These are phyloP conservation scores for Amblyopsis rosae DNA, from an alignment of 2,113 vertebrate genomes.

Conservation along the genomic window DNA sequence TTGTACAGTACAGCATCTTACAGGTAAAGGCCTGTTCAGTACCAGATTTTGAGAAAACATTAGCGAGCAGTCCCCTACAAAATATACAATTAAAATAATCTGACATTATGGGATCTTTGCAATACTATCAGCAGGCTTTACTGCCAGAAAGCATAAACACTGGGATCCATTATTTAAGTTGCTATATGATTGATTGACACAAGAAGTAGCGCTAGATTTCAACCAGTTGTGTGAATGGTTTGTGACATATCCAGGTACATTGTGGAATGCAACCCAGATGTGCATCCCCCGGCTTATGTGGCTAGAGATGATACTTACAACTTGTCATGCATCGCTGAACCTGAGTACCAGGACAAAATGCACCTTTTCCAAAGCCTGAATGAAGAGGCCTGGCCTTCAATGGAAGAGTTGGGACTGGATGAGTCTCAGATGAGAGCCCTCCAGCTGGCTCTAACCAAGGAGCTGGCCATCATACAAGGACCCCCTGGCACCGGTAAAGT, in stretches of 20 bases:
- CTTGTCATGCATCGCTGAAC: conserved; percentile 67
- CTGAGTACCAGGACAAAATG: conserved; percentile 17
- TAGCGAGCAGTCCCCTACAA: neutral
- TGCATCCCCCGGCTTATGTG: conserved; percentile 82
- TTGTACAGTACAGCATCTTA: neutral
- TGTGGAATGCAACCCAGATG: conserved; percentile 81
- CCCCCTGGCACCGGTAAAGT: conserved; percentile 91
- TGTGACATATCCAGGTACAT: conserved; percentile 79
- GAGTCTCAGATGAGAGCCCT: conserved; percentile 89
- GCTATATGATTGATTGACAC: neutral
- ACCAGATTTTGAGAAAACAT: neutral
- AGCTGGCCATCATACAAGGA: conserved; percentile 93
- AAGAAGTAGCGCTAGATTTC: neutral
- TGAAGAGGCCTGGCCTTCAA: conserved; percentile 79
- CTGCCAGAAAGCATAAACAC: neutral
- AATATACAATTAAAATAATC: neutral
- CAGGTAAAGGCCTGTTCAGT: neutral
- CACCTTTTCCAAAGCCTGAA: conserved; percentile 73
- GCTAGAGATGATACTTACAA: conserved; percentile 67
- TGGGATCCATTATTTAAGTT: neutral
- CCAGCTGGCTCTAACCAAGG: conserved; percentile 89
- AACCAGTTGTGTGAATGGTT: neutral
- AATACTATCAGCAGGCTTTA: neutral
- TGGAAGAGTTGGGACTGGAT: conserved; percentile 84
- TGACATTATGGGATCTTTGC: neutral